Conservation (phyloP, 2,888 invertebrate species). For the Rotaria socialis region DNA sequence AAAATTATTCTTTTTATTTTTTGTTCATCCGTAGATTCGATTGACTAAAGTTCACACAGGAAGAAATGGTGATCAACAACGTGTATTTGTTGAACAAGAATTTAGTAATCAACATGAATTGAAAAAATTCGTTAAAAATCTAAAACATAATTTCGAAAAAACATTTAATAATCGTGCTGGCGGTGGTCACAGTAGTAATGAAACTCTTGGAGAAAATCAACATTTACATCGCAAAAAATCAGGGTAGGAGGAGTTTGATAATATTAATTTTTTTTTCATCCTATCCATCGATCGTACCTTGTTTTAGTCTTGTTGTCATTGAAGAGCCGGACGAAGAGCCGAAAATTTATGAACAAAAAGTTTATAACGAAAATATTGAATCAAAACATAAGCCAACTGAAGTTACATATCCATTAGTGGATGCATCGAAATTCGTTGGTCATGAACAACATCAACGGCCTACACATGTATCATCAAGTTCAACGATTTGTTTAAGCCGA, state of each 20-base stretch:
- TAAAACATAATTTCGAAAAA: constrained; percentile 44
- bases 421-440: too few species aligned
- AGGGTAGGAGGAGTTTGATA: neutral
- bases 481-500: neutral
- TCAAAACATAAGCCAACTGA: neutral
- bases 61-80: constrained; percentile 44
- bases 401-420: neutral
- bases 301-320: constrained; percentile 40
- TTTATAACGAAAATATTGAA: constrained; percentile 7
- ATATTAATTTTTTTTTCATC: too few species aligned
- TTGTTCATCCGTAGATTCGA: constrained; percentile 31
- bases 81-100: constrained; percentile 45
- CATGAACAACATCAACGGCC: neutral
- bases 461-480: neutral
- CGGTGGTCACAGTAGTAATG: neutral
- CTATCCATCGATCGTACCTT: neutral
- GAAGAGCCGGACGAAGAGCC: constrained; percentile 47
- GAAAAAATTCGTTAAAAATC: constrained; percentile 42
- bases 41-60: constrained; percentile 42
- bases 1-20: neutral
- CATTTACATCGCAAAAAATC: neutral
- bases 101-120: constrained; percentile 45
- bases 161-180: neutral
- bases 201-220: neutral
- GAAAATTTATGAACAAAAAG: constrained; percentile 43